These are phyloP conservation scores for Argyresthia albistria DNA, from an alignment of 2,888 invertebrate genomes.

Conservation along the genomic window DNA sequence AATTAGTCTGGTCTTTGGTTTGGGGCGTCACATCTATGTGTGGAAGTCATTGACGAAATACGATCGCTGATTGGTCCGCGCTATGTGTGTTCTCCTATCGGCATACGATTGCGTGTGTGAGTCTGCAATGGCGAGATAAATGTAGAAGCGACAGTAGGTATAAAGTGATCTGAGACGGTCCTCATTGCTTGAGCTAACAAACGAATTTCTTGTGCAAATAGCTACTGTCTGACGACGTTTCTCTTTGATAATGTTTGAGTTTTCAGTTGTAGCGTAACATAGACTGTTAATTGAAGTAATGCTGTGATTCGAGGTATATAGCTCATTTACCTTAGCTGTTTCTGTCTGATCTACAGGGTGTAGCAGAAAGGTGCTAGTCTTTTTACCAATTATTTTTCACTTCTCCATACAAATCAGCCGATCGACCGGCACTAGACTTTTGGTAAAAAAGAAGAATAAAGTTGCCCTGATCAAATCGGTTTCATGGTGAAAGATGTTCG, in stretches of 20 bases:
- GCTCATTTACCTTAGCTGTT: no score
- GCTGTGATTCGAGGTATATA: not conserved
- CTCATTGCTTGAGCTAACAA: slow-evolving; percentile 55
- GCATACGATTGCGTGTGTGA: not conserved
- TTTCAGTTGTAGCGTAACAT: slow-evolving; percentile 8
- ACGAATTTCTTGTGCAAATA: slow-evolving; percentile 39
- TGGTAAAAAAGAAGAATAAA: no score
- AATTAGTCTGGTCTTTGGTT: not conserved
- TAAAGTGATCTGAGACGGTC: slow-evolving; percentile 15
- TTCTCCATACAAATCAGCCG: no score
- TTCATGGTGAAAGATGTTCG: no score
- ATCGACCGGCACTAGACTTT: no score
- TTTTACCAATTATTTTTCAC: no score
- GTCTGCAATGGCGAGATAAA: not conserved
- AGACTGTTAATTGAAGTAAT: slow-evolving; percentile 1
- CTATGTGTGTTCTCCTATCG: not conserved
- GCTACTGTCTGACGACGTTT: slow-evolving; percentile 27
- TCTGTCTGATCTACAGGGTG: no score
- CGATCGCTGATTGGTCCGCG: not conserved
- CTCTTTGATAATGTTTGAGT: slow-evolving; percentile 55
- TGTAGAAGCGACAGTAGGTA: not conserved
- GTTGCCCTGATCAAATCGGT: no score
- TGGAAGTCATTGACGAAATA: not conserved
- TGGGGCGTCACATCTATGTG: not conserved
- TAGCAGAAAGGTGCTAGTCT: no score